Evolutionary conservation across 2,797 vertebrate genomes (phyloP).

Genomic region (Macroramphosus scolopax): DNA sequence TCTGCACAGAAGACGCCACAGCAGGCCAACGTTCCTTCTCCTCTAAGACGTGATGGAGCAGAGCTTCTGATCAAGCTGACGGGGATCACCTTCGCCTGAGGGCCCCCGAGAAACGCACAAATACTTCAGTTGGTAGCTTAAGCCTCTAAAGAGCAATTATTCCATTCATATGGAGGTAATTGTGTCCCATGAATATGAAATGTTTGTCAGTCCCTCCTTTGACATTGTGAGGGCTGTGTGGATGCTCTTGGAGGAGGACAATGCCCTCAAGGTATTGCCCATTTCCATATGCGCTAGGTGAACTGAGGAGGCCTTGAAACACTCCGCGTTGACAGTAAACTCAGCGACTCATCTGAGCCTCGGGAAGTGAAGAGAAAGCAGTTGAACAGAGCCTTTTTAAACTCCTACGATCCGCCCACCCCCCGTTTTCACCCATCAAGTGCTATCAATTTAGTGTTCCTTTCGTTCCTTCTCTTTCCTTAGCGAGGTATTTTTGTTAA

Average conservation of each 20-base stretch:
- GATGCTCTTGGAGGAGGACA: slow-evolving; percentile 60
- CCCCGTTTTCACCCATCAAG: background rate
- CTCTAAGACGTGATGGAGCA: slow-evolving; percentile 32
- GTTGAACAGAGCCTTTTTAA: slow-evolving; percentile 37
- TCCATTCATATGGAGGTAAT: slow-evolving; percentile 76
- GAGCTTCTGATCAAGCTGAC: slow-evolving; percentile 30
- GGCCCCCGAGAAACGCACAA: slow-evolving; percentile 50
- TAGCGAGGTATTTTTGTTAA: slow-evolving; percentile 71
- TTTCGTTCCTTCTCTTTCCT: slow-evolving; percentile 54
- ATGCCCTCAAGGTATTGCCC: slow-evolving; percentile 68
- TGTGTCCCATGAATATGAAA: slow-evolving; percentile 78
- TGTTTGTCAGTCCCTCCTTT: slow-evolving; percentile 66
- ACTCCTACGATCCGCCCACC: slow-evolving; percentile 13
- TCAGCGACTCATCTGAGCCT: slow-evolving; percentile 26
- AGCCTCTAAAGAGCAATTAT: slow-evolving; percentile 73
- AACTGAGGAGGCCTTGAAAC: slow-evolving; percentile 58
- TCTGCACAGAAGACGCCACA: background rate
- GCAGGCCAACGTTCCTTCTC: slow-evolving; percentile 5
- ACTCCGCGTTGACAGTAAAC: slow-evolving; percentile 76
- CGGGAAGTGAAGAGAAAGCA: slow-evolving; percentile 35
- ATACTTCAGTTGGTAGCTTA: slow-evolving; percentile 68
- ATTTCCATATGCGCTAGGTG: slow-evolving; percentile 76
- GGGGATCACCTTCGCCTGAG: slow-evolving; percentile 49
- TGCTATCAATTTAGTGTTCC: too few species aligned
- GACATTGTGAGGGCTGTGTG: slow-evolving; percentile 58